A percentile compares a stretch with the other conserved stretches of the same genome.
Evolutionary conservation across 2,113 vertebrate species (phyloP).

Genomic region (Peromyscus californicus): DNA sequence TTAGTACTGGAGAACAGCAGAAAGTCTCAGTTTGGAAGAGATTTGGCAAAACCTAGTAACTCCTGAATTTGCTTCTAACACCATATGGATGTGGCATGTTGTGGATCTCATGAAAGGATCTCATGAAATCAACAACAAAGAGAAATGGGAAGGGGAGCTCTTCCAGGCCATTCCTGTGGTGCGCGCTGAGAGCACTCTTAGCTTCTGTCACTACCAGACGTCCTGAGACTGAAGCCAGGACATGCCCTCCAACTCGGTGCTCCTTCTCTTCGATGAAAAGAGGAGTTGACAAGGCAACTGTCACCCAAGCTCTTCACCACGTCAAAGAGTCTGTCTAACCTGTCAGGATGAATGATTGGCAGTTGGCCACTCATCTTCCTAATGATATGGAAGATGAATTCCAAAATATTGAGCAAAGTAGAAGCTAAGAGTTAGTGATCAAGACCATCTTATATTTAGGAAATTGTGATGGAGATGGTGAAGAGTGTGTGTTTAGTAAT

Average conservation of each 20-base stretch:
- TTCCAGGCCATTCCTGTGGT: conserved; percentile 49
- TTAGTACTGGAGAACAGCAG: conserved; percentile 7
- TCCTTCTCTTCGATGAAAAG: conserved; percentile 26
- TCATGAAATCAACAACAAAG: conserved; percentile 50
- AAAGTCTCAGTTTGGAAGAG: conserved; percentile 15
- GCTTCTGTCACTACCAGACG: conserved; percentile 76
- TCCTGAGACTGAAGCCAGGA: conserved; percentile 69
- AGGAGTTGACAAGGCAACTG: conserved; percentile 62
- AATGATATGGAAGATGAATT: conserved; percentile 1
- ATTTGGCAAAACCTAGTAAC: conserved; percentile 33
- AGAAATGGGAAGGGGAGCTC: conserved; percentile 5
- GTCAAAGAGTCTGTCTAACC: conserved; percentile 44
- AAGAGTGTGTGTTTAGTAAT: conserved; percentile 30
- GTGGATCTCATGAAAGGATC: conserved; percentile 26
- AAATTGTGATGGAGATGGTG: background rate
- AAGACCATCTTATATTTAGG: background rate
- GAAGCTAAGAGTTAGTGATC: background rate
- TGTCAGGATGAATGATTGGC: conserved; percentile 32
- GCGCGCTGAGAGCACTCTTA: conserved; percentile 7
- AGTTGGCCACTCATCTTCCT: conserved; percentile 33
- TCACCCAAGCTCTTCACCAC: background rate
- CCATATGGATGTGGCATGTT: conserved; percentile 49
- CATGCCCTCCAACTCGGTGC: background rate
- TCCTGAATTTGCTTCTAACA: background rate
- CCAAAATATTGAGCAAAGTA: background rate